These are phyloP conservation scores for Aphelenchoides besseyi DNA, from an alignment of 1,140 invertebrate genomes.

Conservation along the genomic window DNA sequence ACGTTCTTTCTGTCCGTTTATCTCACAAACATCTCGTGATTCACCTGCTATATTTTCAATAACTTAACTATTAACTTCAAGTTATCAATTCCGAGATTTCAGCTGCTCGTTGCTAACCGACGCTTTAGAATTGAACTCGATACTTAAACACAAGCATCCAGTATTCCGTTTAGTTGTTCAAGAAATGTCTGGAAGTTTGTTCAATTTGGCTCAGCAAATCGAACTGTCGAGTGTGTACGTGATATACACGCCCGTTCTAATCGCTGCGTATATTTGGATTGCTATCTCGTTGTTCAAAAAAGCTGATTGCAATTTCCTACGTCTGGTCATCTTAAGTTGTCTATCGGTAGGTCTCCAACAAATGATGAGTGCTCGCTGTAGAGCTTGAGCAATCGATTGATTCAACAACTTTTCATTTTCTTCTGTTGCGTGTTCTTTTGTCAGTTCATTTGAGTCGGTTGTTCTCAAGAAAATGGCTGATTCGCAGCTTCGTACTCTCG, in stretches of 20 bases:
- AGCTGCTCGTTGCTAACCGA: no score
- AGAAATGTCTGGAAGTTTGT: not conserved
- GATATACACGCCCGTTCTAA: not conserved
- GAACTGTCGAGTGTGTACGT: not conserved
- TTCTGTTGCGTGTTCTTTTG: not conserved
- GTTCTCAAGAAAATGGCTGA: no score
- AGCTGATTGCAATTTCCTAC: not conserved
- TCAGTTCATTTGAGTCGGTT: not conserved
- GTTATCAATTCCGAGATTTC: no score
- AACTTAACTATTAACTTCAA: no score
- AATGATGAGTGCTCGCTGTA: not conserved
- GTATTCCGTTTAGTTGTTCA: no score
- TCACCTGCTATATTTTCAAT: no score
- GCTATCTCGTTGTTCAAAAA: not conserved
- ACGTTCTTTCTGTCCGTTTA: no score
- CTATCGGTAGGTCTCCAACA: not conserved
- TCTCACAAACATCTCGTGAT: no score
- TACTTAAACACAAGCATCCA: no score
- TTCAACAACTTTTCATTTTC: no score
- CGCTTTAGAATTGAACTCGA: no score
- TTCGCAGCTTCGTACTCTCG: no score
- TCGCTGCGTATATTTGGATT: not conserved
- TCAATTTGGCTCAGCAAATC: not conserved
- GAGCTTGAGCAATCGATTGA: not conserved
- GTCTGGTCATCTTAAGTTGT: not conserved